Evolutionary conservation across 2,888 invertebrate genomes (phyloP).

Genomic region (Acleris sparsana): DNA sequence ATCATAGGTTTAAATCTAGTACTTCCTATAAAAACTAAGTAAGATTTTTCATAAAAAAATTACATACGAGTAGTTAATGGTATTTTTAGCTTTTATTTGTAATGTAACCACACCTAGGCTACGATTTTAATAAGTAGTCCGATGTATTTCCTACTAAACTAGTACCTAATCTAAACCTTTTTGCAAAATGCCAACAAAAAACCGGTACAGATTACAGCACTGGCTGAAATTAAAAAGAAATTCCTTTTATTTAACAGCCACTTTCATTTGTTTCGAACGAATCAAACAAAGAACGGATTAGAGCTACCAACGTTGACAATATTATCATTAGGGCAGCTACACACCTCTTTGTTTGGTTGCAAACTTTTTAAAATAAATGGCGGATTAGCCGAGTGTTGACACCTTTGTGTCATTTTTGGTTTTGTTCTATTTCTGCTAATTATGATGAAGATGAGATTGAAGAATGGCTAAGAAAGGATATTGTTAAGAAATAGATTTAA

Average conservation of each 20-base stretch:
- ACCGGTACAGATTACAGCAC: constrained; percentile 4
- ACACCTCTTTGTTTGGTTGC: constrained; percentile 20
- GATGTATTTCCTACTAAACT: too few species aligned
- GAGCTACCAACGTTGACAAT: constrained; percentile 40
- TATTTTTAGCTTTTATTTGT: too few species aligned
- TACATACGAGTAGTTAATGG: too few species aligned
- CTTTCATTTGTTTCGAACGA: constrained; percentile 23
- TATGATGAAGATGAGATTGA: constrained; percentile 11
- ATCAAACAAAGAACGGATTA: constrained; percentile 34
- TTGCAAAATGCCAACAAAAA: not conserved
- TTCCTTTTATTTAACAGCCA: constrained; percentile 1
- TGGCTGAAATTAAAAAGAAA: constrained; percentile 16
- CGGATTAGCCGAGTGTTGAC: constrained; percentile 27
- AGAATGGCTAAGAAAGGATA: not conserved
- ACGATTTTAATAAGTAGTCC: too few species aligned
- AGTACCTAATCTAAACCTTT: not conserved
- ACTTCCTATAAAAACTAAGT: too few species aligned
- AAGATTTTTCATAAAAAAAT: too few species aligned
- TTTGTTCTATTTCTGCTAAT: constrained; percentile 22
- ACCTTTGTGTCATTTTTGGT: constrained; percentile 22
- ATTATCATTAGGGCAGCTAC: constrained; percentile 39
- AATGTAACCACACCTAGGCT: too few species aligned
- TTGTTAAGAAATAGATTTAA: not conserved
- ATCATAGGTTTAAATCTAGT: too few species aligned
- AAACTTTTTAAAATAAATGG: constrained; percentile 34